Evolutionary conservation across 1,140 invertebrate species (phyloP).

Genomic region (Saccostrea glomerata): DNA sequence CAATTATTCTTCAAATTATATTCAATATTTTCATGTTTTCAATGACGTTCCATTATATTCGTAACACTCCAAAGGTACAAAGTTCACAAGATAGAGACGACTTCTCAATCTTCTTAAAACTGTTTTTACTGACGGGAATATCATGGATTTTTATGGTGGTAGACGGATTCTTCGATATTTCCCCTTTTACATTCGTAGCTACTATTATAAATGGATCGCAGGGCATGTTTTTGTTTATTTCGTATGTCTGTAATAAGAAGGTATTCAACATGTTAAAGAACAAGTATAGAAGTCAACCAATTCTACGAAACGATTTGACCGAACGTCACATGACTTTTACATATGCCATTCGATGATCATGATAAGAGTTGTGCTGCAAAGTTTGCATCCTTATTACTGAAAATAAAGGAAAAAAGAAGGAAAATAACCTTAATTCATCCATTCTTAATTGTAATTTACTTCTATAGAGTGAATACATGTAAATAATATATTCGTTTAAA

Average conservation of each 20-base stretch:
- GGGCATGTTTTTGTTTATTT: constrained; percentile 4
- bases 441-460: too few relatives aligned
- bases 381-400: too few relatives aligned
- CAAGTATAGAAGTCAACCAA: background rate
- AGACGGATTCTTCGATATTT: background rate
- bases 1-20: background rate
- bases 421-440: too few relatives aligned
- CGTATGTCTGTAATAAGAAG: constrained; percentile 17
- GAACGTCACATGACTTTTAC: too few relatives aligned
- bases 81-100: background rate
- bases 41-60: background rate
- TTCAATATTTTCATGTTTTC: constrained; percentile 17
- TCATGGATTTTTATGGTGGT: background rate
- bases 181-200: background rate
- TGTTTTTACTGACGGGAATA: constrained; percentile 15
- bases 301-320: too few relatives aligned
- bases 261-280: constrained; percentile 7
- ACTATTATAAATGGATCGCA: constrained; percentile 20
- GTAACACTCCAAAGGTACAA: background rate
- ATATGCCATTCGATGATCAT: too few relatives aligned
- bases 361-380: too few relatives aligned
- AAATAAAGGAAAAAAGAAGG: too few relatives aligned
- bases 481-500: too few relatives aligned
- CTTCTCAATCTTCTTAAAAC: constrained; percentile 9
- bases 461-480: too few relatives aligned